A percentile compares a stretch with the other conserved stretches of the same genome.
phyloP scores from a whole-genome alignment of 2,797 vertebrate genomes.

The Diplodus puntazzo region DNA sequence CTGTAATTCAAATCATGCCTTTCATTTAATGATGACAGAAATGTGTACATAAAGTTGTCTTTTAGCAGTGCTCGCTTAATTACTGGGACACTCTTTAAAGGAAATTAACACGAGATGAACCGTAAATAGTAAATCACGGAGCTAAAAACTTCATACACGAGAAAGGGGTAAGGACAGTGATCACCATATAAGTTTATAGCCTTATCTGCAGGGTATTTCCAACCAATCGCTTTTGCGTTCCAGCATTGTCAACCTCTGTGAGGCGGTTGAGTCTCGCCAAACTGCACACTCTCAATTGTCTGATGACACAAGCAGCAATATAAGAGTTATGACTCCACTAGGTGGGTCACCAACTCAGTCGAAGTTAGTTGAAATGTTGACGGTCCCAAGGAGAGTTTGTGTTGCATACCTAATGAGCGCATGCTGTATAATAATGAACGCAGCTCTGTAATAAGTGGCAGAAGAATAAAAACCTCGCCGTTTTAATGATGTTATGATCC shows the following conservation, averaged over 20 bases:
- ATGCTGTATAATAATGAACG: constrained; percentile 24
- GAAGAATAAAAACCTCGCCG: background rate
- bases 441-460: constrained; percentile 2
- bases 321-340: constrained; percentile 56
- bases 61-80: constrained; percentile 52
- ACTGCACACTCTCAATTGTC: constrained; percentile 45
- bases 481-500: constrained; percentile 13
- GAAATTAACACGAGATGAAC: constrained; percentile 50
- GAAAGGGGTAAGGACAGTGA: constrained; percentile 50
- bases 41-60: constrained; percentile 41
- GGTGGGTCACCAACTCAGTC: constrained; percentile 27
- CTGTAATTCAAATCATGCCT: constrained; percentile 27
- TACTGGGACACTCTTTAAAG: constrained; percentile 44
- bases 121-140: constrained; percentile 61
- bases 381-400: constrained; percentile 27
- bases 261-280: constrained; percentile 53
- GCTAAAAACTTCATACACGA: constrained; percentile 45
- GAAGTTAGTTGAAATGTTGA: constrained; percentile 49
- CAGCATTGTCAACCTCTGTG: constrained; percentile 35
- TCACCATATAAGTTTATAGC: constrained; percentile 61
- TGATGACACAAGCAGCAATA: constrained; percentile 42
- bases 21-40: constrained; percentile 38
- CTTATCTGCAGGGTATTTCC: constrained; percentile 60
- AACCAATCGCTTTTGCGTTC: constrained; percentile 56
- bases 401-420: constrained; percentile 27